phyloP scores from a whole-genome alignment of 2,113 vertebrate species.

The Chaetops frenatus region DNA sequence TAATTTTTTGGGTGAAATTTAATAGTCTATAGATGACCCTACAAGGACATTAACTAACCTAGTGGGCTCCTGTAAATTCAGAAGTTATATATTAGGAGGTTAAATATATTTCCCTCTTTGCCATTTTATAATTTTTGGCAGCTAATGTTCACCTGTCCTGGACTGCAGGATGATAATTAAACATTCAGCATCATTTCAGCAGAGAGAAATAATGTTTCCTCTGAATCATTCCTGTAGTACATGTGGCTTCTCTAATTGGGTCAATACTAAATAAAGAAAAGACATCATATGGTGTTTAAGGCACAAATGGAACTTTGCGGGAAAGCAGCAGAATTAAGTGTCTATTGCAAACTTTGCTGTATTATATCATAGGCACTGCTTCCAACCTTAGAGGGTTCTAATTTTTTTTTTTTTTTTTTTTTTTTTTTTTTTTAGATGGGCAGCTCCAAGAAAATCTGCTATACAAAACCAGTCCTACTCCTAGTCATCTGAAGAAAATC shows the following conservation, averaged over 20 bases:
- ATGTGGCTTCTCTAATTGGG: neutral
- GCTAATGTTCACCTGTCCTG: neutral
- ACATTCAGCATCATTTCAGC: neutral
- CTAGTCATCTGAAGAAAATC: neutral
- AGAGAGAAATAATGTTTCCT: neutral
- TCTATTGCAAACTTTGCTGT: neutral
- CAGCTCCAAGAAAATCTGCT: neutral
- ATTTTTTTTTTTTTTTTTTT: neutral
- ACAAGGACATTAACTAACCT: neutral
- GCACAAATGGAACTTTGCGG: fast-evolving
- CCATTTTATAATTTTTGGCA: neutral
- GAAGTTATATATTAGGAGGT: neutral
- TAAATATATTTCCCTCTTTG: neutral
- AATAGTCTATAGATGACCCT: neutral
- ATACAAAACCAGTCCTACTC: neutral
- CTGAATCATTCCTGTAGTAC: neutral
- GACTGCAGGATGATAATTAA: neutral
- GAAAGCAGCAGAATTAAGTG: neutral
- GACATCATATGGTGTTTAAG: neutral
- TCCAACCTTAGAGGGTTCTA: fast-evolving
- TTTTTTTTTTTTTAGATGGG: neutral
- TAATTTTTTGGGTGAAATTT: neutral
- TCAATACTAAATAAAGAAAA: neutral
- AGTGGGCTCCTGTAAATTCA: neutral
- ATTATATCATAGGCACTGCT: neutral